Base-by-base conservation (phyloP, 2,113 vertebrate genomes). In the Odontesthes bonariensis region DNA sequence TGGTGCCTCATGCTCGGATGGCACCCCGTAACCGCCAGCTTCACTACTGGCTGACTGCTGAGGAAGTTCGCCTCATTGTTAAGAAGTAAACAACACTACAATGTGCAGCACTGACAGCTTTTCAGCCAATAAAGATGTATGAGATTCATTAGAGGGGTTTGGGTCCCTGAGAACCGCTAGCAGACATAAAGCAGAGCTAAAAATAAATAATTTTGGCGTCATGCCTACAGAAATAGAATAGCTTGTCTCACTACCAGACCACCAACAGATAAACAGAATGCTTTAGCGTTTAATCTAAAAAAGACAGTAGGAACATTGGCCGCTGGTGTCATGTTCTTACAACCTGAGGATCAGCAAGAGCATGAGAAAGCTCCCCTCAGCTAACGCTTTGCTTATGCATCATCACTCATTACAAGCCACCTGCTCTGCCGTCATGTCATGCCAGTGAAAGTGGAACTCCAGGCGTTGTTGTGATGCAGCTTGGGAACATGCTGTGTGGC, bases 1-100 rank as follows among this genome's bases (percentile, higher is more conserved):
- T 89, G 86, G 64, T 81, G 70, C 79, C 63, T 77, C 77, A 54
- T 76, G 77, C 38, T 79, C 14, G 10, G 53, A 81, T 61, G 62
- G 58, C 58, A 74, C 54, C 58, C 46, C 73, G 16, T 12, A 73
- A 77, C 75, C 52, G 63, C 35, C 40, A 61, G 66, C 76, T 57
- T 61, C 38, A 70, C 58, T 54, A 55, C 52, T 65, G 67, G 57
- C 22, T 73, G 22, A 6, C 47, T 80, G 38, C 12, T 49, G 51
- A 38, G 27, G 64, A 81, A 68, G 35, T 61, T 73, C 17, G 79
- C 23, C 14, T 16, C 75, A 68, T 73, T 76, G 20, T 84, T 66
- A 66, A 32, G 32, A 69, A 42, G 44, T 31, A 56, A 42, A 58
- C 35, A 64, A 38, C 54, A 27, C 35, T 58, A 23, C 44, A 61